Conservation (phyloP, 1,140 invertebrate genomes). For the Ruditapes philippinarum region DNA sequence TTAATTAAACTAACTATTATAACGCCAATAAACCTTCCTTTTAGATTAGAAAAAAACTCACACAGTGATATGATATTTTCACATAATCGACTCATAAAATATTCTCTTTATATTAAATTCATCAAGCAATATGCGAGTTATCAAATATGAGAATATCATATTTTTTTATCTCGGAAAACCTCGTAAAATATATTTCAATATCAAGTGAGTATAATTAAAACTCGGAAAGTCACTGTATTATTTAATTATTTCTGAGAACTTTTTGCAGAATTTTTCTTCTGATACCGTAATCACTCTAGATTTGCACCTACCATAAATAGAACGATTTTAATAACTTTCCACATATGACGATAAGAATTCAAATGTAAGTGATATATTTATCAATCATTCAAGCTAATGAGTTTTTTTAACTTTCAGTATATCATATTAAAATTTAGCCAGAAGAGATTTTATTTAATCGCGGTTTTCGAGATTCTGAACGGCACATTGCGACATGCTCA, state of each 20-base stretch:
- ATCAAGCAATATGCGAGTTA: constrained; percentile 12
- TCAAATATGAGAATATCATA: constrained; percentile 44
- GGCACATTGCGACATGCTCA: no score
- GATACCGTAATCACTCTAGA: neutral
- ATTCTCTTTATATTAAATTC: constrained; percentile 19
- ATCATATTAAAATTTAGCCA: no score
- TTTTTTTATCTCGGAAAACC: neutral
- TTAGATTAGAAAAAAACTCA: constrained; percentile 1
- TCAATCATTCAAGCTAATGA: no score
- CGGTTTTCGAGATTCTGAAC: no score
- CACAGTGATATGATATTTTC: constrained; percentile 28
- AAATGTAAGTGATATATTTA: no score
- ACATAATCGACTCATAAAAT: constrained; percentile 23
- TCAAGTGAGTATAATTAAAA: constrained; percentile 17
- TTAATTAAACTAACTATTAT: constrained; percentile 22
- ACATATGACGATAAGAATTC: no score
- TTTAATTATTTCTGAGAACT: neutral
- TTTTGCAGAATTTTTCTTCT: no score
- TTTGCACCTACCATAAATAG: no score
- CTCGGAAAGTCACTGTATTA: neutral
- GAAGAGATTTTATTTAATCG: no score
- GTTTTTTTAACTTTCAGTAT: no score
- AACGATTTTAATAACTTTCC: no score
- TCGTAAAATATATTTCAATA: constrained; percentile 9
- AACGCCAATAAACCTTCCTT: neutral